Percentiles rank a stretch among this genome's conserved stretches.
Conservation (phyloP, 2,797 vertebrate genomes). For the Acipenser oxyrinchus region DNA sequence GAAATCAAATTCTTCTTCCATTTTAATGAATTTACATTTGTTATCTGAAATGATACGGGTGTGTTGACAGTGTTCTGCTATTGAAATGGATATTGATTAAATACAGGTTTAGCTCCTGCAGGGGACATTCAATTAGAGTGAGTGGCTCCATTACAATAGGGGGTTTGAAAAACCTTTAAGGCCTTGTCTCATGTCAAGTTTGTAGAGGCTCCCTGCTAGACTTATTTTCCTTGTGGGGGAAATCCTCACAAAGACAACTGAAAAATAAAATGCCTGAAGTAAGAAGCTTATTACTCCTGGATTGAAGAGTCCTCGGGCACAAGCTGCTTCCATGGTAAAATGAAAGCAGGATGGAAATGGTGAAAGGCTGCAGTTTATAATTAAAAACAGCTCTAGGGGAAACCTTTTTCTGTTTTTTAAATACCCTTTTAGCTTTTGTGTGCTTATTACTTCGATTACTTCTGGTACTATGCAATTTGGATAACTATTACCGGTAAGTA, state of each 20-base stretch:
- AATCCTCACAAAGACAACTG: neutral
- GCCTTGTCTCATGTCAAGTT: neutral
- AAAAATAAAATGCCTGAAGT: no score
- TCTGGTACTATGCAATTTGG: no score
- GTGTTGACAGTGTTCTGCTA: neutral
- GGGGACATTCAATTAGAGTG: neutral
- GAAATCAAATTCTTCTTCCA: neutral
- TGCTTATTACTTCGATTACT: no score
- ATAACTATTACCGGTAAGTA: no score
- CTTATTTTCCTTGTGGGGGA: neutral
- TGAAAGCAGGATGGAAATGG: neutral
- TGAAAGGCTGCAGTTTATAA: neutral
- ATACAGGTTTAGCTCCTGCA: constrained; percentile 1
- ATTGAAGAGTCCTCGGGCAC: no score
- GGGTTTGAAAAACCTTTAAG: neutral
- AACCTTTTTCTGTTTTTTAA: no score
- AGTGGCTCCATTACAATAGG: neutral
- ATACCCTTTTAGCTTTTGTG: no score
- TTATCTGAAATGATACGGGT: neutral
- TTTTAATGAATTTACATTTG: neutral
- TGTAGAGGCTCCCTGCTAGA: neutral
- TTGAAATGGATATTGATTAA: constrained; percentile 6
- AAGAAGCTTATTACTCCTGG: no score
- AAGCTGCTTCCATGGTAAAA: no score
- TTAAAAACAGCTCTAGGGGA: neutral